Evolutionary conservation across 2,888 invertebrate species (phyloP).

Genomic region (Blera fallax): DNA sequence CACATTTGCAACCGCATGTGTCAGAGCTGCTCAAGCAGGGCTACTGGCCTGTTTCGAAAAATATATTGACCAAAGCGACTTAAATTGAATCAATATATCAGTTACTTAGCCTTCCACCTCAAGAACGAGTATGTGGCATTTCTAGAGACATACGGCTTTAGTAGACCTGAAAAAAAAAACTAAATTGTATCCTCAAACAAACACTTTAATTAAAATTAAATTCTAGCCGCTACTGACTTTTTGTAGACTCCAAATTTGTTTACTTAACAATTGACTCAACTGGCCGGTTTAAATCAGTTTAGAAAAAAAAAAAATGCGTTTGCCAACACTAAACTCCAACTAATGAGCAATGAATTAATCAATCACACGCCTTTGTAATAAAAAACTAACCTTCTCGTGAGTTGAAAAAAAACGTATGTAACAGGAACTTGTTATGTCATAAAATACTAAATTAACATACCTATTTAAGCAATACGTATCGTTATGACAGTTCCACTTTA

Average conservation of each 20-base stretch:
- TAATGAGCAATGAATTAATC: background rate
- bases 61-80: too few relatives aligned
- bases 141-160: too few relatives aligned
- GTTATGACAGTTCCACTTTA: background rate
- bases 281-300: constrained; percentile 27
- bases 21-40: too few relatives aligned
- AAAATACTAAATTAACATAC: background rate
- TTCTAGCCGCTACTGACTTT: background rate
- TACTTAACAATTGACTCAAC: background rate
- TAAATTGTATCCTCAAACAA: too few relatives aligned
- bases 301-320: background rate
- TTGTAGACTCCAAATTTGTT: background rate
- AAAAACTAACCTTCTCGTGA: constrained; percentile 6
- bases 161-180: too few relatives aligned
- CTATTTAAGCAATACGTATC: background rate
- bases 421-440: background rate
- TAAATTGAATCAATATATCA: too few relatives aligned
- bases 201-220: background rate
- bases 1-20: too few relatives aligned
- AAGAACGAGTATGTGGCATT: too few relatives aligned
- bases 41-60: too few relatives aligned
- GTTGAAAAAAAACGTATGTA: background rate
- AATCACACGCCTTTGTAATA: constrained; percentile 11
- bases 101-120: too few relatives aligned
- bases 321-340: background rate